These are phyloP conservation scores for Zosterops japonicus DNA, from an alignment of 2,113 vertebrate species.

Conservation along the genomic window DNA sequence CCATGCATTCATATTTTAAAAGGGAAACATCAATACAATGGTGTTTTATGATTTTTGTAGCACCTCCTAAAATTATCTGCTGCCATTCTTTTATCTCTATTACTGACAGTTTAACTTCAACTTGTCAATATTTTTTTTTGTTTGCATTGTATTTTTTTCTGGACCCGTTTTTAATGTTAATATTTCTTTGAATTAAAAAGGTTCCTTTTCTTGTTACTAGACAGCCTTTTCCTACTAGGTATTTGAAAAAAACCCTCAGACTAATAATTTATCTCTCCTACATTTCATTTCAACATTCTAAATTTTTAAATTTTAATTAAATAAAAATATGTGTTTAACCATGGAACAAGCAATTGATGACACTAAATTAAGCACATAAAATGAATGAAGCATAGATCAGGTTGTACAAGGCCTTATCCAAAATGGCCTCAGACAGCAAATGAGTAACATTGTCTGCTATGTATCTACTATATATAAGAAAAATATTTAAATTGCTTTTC, in stretches of 20 bases:
- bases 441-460: background rate
- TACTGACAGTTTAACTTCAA: background rate
- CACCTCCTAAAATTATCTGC: background rate
- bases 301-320: background rate
- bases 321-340: background rate
- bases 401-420: background rate
- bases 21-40: background rate
- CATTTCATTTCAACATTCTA: background rate
- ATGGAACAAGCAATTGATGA: background rate
- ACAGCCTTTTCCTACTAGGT: background rate
- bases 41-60: background rate
- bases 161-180: background rate
- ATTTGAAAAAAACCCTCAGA: background rate
- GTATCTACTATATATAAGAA: background rate
- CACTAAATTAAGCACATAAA: background rate
- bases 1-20: background rate
- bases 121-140: background rate
- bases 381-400: background rate
- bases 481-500: background rate
- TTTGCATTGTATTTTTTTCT: background rate
- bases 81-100: accelerated
- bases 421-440: background rate
- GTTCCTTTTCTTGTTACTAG: background rate
- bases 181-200: background rate
- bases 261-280: background rate